Percentiles rank a stretch among this genome's conserved stretches.
Conservation (phyloP, 2,888 invertebrate species). For the Fabriciana adippe region DNA sequence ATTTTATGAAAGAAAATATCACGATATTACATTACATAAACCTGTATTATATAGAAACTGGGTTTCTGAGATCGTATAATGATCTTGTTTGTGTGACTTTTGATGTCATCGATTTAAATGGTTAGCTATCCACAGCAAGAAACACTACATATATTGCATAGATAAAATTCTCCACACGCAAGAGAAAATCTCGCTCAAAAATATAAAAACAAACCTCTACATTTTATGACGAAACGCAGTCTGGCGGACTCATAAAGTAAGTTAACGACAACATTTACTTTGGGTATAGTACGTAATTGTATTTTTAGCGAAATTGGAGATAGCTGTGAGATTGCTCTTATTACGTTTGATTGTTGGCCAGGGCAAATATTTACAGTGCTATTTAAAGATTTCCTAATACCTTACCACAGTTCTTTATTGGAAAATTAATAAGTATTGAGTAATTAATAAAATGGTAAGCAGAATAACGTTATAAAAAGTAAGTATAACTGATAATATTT, state of each 20-base stretch:
- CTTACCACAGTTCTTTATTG: background rate
- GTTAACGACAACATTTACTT: conserved; percentile 41
- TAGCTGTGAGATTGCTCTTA: conserved; percentile 27
- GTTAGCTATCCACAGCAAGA: background rate
- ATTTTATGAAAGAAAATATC: no score
- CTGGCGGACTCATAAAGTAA: conserved; percentile 40
- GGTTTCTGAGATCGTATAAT: conserved; percentile 2
- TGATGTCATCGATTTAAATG: background rate
- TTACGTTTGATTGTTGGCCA: conserved; percentile 6
- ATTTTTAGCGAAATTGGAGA: conserved; percentile 40
- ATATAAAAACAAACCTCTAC: conserved; percentile 21
- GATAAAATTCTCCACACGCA: background rate
- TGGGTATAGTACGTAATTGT: conserved; percentile 37
- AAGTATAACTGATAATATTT: conserved; percentile 44
- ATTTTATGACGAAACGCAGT: conserved; percentile 34
- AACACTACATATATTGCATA: background rate
- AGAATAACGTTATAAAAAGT: conserved; percentile 11
- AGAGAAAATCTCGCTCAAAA: conserved; percentile 29
- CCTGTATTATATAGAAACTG: background rate
- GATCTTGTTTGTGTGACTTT: background rate
- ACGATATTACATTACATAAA: background rate
- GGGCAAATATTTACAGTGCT: background rate
- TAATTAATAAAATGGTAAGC: background rate
- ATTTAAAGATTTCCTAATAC: background rate
- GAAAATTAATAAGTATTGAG: background rate